A percentile compares a stretch with the other conserved stretches of the same genome.
These are phyloP conservation scores for Uropetala carovei DNA, from an alignment of 2,888 invertebrate genomes.

Conservation along the genomic window DNA sequence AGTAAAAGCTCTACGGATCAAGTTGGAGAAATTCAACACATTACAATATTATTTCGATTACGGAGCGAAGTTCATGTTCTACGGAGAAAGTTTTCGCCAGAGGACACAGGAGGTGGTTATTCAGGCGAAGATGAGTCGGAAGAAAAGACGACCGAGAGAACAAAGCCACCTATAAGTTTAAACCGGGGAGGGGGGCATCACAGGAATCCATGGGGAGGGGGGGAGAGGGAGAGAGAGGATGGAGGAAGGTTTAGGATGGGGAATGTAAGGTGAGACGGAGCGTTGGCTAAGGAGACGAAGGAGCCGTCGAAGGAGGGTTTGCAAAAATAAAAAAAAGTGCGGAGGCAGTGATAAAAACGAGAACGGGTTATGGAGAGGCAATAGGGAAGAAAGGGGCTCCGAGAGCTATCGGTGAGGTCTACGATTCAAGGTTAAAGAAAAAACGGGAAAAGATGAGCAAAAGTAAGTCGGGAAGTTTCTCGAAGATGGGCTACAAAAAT, in stretches of 20 bases:
- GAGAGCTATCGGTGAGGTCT: background rate
- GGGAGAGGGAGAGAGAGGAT: background rate
- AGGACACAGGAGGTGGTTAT: background rate
- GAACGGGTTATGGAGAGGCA: background rate
- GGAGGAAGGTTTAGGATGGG: background rate
- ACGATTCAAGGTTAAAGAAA: background rate
- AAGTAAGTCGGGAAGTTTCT: background rate
- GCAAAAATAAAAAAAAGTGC: background rate
- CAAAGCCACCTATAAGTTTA: too few species aligned
- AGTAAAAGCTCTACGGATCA: too few species aligned
- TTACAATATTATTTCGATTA: too few species aligned
- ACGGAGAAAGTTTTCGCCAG: background rate
- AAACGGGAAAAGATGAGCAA: background rate
- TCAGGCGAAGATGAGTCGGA: background rate
- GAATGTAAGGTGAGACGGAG: background rate
- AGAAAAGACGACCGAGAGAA: background rate
- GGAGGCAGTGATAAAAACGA: conserved; percentile 7
- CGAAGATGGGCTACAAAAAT: background rate
- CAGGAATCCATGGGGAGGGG: background rate
- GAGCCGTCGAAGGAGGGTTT: background rate
- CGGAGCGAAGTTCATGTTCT: too few species aligned
- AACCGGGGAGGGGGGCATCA: background rate
- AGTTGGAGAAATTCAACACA: too few species aligned
- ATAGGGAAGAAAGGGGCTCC: background rate
- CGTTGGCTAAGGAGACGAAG: background rate